phyloP scores from a whole-genome alignment of 2,113 vertebrate species.

The Hippocampus mohnikei region DNA sequence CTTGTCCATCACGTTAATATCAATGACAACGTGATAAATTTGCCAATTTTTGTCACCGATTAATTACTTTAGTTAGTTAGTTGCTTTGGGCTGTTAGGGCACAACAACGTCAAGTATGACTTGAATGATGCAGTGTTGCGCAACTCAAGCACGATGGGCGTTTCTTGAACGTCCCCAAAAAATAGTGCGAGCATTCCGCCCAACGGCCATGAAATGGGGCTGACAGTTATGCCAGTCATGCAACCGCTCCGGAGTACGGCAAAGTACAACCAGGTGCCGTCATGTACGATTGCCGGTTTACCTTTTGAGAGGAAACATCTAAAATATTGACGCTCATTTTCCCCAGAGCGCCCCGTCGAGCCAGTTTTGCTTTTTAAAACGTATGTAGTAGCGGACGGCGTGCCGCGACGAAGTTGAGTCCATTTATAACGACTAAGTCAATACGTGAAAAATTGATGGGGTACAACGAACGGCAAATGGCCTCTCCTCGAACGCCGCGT shows the following conservation, averaged over 20 bases:
- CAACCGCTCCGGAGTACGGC: not conserved
- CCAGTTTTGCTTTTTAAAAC: slow-evolving; percentile 13
- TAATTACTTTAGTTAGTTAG: too few relatives aligned
- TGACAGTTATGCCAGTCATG: too few relatives aligned
- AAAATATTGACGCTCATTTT: slow-evolving; percentile 1
- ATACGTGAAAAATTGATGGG: slow-evolving; percentile 54
- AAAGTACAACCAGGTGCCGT: not conserved
- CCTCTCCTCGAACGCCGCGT: slow-evolving; percentile 51
- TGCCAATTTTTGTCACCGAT: too few relatives aligned
- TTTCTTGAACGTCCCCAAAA: too few relatives aligned
- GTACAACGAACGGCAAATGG: slow-evolving; percentile 45
- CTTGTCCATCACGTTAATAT: too few relatives aligned
- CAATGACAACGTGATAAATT: too few relatives aligned
- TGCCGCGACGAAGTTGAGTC: slow-evolving; percentile 4
- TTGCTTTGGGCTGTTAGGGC: too few relatives aligned
- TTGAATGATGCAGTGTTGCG: too few relatives aligned
- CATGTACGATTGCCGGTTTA: not conserved
- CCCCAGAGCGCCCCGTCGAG: not conserved
- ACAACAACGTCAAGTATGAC: too few relatives aligned
- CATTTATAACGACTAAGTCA: slow-evolving; percentile 33
- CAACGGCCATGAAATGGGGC: too few relatives aligned
- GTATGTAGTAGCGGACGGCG: not conserved
- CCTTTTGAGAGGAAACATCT: not conserved
- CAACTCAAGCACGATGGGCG: too few relatives aligned
- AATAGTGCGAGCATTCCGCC: too few relatives aligned